phyloP scores from a whole-genome alignment of 2,888 invertebrate genomes.

The Junonia oenone region DNA sequence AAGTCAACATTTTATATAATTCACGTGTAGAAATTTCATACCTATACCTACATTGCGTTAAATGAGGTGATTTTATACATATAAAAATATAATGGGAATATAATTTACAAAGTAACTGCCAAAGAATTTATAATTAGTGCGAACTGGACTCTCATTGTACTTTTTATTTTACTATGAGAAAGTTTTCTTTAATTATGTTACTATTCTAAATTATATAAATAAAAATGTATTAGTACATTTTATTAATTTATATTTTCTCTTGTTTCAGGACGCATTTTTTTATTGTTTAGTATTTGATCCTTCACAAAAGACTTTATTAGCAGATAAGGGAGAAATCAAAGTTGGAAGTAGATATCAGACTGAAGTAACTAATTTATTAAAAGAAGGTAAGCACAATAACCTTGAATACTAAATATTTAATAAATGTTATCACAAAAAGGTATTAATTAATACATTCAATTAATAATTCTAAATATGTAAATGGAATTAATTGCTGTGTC shows the following conservation, averaged over 20 bases:
- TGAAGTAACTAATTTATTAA: conserved; percentile 90
- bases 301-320: conserved; percentile 97
- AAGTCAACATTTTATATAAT: background rate
- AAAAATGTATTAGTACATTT: background rate
- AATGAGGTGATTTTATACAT: background rate
- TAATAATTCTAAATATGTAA: too few species aligned
- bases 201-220: too few species aligned
- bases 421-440: background rate
- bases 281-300: conserved; percentile 99
- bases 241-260: conserved; percentile 47
- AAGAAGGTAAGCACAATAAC: conserved; percentile 80
- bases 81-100: background rate
- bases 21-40: background rate
- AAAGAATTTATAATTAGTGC: background rate
- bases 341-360: conserved; percentile 98
- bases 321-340: conserved; percentile 98
- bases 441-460: background rate
- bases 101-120: background rate
- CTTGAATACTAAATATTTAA: background rate
- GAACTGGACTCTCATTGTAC: background rate
- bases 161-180: background rate
- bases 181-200: background rate
- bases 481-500: too few species aligned
- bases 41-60: too few species aligned
- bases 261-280: conserved; percentile 97